These are phyloP conservation scores for Pimephales promelas DNA, from an alignment of 2,113 vertebrate genomes.

Conservation along the genomic window DNA sequence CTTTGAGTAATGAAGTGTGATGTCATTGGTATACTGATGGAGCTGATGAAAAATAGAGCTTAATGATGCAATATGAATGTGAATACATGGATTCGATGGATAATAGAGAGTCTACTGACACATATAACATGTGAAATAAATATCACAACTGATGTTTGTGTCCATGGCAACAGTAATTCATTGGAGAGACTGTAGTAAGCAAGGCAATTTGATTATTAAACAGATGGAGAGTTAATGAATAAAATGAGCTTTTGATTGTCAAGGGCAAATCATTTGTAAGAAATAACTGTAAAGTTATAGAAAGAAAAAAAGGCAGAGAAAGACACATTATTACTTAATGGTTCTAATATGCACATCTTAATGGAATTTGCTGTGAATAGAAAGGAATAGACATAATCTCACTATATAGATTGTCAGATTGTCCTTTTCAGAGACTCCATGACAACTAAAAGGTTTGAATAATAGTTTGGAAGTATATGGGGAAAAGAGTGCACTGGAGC, in stretches of 20 bases:
- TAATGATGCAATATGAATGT: not conserved
- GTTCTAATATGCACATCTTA: conserved; percentile 9
- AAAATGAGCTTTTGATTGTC: conserved; percentile 3
- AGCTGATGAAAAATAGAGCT: conserved; percentile 7
- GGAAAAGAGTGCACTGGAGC: not conserved
- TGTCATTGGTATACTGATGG: not conserved
- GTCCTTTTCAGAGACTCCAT: not conserved
- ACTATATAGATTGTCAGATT: not conserved
- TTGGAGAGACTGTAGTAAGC: not conserved
- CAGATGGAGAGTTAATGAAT: conserved; percentile 7
- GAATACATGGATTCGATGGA: not conserved
- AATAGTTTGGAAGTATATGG: not conserved
- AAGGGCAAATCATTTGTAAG: not conserved
- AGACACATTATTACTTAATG: conserved; percentile 19
- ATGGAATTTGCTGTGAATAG: not conserved
- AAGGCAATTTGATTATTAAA: conserved; percentile 6
- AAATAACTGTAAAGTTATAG: not conserved
- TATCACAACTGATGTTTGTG: not conserved
- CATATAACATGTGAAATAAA: conserved; percentile 5
- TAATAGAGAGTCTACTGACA: not conserved
- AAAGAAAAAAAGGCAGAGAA: not conserved
- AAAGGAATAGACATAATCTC: not conserved
- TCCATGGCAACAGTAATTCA: conserved; percentile 5
- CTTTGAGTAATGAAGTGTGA: conserved; percentile 13
- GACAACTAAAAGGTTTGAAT: not conserved